Evolutionary conservation across 2,113 vertebrate genomes (phyloP).

Genomic region (Anguilla rostrata): DNA sequence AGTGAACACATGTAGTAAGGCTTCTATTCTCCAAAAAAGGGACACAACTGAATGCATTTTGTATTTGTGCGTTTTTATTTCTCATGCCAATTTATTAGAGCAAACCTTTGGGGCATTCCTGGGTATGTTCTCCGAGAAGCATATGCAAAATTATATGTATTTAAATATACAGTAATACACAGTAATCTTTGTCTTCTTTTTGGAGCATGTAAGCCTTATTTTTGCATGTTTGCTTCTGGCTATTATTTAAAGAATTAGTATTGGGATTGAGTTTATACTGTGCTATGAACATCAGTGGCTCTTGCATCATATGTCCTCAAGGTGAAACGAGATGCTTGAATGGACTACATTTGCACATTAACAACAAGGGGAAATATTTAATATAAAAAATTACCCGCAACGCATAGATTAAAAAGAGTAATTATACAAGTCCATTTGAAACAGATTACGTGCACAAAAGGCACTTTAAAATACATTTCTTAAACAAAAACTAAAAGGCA

Average conservation of each 20-base stretch:
- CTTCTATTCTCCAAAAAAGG: background rate
- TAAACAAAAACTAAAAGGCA: conserved; percentile 32
- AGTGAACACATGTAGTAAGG: background rate
- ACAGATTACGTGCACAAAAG: conserved; percentile 65
- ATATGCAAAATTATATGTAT: background rate
- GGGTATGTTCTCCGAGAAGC: background rate
- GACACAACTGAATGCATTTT: background rate
- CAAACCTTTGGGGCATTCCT: background rate
- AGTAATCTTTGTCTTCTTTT: background rate
- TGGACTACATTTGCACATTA: conserved; percentile 28
- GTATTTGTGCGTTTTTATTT: background rate
- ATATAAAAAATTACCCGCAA: conserved; percentile 49
- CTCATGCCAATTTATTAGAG: no score
- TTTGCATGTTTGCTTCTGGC: background rate
- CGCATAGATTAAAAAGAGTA: conserved; percentile 52
- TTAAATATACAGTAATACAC: background rate
- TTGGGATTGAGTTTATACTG: background rate
- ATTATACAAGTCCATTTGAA: conserved; percentile 60
- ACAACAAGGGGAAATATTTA: conserved; percentile 47
- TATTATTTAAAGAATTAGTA: background rate
- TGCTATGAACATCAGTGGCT: background rate
- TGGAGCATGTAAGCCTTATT: background rate
- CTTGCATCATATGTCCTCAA: conserved; percentile 27
- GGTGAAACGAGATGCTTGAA: background rate
- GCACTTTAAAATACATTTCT: conserved; percentile 52